Conservation (phyloP, 2,888 invertebrate species). For the Rhagium mordax region DNA sequence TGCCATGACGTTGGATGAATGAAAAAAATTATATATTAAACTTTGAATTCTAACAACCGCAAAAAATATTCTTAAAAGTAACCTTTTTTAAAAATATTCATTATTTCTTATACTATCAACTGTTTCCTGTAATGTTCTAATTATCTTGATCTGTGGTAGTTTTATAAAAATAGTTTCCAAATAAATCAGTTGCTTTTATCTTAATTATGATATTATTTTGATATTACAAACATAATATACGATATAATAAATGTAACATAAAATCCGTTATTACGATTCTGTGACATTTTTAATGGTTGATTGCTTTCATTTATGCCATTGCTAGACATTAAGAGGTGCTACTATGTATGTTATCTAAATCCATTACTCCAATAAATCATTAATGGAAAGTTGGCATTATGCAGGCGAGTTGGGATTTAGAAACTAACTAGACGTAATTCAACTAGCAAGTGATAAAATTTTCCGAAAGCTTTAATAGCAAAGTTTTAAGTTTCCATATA, state of each 20-base stretch:
- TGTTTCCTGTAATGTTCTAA: too few relatives aligned
- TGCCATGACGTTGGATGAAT: too few relatives aligned
- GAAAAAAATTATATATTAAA: too few relatives aligned
- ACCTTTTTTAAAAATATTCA: too few relatives aligned
- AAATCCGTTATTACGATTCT: background rate
- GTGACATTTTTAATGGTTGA: background rate
- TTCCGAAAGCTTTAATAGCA: background rate
- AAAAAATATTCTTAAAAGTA: too few relatives aligned
- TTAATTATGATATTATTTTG: too few relatives aligned
- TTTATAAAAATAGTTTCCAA: too few relatives aligned
- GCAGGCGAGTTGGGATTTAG: background rate
- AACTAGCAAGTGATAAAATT: background rate
- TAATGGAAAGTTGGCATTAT: background rate
- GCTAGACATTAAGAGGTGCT: background rate
- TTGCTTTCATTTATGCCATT: background rate
- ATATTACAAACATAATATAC: too few relatives aligned
- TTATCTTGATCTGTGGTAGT: too few relatives aligned
- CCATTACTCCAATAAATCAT: background rate
- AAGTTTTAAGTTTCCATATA: conserved; percentile 3
- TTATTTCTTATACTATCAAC: too few relatives aligned
- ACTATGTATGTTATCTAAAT: background rate
- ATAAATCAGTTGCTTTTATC: too few relatives aligned
- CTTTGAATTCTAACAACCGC: too few relatives aligned
- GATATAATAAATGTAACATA: background rate
- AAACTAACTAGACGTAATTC: background rate